phyloP scores from a whole-genome alignment of 1,140 invertebrate species.

The Meloidogyne floridensis region DNA sequence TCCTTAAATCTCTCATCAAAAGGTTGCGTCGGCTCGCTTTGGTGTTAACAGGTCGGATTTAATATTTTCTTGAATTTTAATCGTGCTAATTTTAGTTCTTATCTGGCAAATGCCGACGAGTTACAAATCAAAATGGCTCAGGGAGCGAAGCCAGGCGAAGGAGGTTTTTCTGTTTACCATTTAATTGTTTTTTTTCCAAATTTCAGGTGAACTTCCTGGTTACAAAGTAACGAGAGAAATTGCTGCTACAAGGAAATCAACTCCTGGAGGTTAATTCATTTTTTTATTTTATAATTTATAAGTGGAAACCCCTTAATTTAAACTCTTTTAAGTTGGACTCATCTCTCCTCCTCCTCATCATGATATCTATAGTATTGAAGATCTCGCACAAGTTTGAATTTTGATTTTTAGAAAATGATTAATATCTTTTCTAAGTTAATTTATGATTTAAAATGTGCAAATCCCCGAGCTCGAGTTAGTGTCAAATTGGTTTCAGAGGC shows the following conservation, averaged over 20 bases:
- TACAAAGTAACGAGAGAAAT: constrained; percentile 90
- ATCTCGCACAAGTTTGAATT: constrained; percentile 80
- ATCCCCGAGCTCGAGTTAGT: constrained; percentile 89
- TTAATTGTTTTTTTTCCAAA: background rate
- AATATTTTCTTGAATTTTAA: background rate
- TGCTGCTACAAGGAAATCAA: constrained; percentile 88
- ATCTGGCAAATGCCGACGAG: constrained; percentile 92
- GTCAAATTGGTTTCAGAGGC: constrained; percentile 98
- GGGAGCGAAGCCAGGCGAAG: constrained; percentile 92
- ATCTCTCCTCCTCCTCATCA: constrained; percentile 98
- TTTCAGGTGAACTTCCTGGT: constrained; percentile 79
- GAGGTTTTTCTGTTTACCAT: constrained; percentile 68
- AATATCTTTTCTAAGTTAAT: constrained; percentile 72
- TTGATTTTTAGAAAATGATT: constrained; percentile 17
- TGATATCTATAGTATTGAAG: constrained; percentile 99
- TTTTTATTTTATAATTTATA: too few species aligned
- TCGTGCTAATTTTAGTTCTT: constrained; percentile 71
- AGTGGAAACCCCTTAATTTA: too few species aligned
- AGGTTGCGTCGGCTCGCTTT: constrained; percentile 95
- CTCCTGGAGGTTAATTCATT: constrained; percentile 73
- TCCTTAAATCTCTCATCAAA: constrained; percentile 56
- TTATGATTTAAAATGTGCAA: constrained; percentile 96
- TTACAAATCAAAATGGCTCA: constrained; percentile 98
- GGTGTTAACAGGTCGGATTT: constrained; percentile 77
- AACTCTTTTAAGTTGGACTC: constrained; percentile 76